Percentiles rank a stretch among this genome's conserved stretches.
phyloP scores from a whole-genome alignment of 2,888 invertebrate genomes.

The Rhagium mordax region DNA sequence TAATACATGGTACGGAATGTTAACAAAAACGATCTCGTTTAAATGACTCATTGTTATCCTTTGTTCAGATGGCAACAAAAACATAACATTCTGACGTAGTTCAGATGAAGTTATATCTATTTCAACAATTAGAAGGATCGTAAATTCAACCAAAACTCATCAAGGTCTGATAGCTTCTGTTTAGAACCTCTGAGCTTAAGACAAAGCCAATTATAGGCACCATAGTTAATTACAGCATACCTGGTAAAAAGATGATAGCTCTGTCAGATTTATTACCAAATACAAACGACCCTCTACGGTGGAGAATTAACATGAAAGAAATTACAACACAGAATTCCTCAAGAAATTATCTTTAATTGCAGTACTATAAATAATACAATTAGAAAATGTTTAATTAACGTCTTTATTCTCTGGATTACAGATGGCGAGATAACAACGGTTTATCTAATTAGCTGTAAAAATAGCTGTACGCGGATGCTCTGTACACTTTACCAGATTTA shows the following conservation, averaged over 20 bases:
- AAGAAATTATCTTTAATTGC: constrained; percentile 8
- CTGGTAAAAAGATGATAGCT: constrained; percentile 51
- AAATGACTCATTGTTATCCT: constrained; percentile 58
- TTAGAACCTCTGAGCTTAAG: constrained; percentile 43
- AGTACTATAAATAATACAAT: constrained; percentile 18
- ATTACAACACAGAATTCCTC: not conserved
- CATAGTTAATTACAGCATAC: constrained; percentile 49
- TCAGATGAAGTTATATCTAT: constrained; percentile 59
- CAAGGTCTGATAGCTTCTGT: constrained; percentile 41
- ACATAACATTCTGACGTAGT: constrained; percentile 50
- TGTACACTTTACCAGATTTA: constrained; percentile 38
- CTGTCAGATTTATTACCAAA: constrained; percentile 49
- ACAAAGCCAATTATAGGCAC: constrained; percentile 51
- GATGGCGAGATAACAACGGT: constrained; percentile 7
- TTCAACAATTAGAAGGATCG: constrained; percentile 55
- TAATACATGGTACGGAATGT: constrained; percentile 53
- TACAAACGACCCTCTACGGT: constrained; percentile 38
- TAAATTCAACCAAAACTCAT: constrained; percentile 46
- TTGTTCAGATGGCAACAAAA: constrained; percentile 50
- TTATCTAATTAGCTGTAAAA: constrained; percentile 42
- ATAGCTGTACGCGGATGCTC: constrained; percentile 32
- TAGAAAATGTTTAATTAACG: constrained; percentile 28
- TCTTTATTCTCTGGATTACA: constrained; percentile 6
- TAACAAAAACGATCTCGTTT: constrained; percentile 55
- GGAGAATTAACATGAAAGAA: constrained; percentile 8